Evolutionary conservation across 2,888 invertebrate genomes (phyloP).

Genomic region (Ichneumoninae sp.): DNA sequence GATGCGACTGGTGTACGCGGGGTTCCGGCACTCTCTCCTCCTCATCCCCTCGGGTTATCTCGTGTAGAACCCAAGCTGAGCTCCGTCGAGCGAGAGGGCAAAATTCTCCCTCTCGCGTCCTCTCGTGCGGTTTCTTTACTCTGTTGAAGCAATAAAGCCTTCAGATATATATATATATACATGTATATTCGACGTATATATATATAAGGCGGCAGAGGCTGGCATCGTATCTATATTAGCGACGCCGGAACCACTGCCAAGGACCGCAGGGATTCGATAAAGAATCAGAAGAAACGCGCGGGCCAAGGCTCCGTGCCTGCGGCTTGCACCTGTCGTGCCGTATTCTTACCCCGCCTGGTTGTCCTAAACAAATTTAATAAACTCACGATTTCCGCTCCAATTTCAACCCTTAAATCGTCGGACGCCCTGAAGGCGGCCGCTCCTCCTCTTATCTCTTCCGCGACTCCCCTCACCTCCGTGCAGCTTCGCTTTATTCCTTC

Average conservation of each 20-base stretch:
- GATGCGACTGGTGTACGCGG: conserved; percentile 25
- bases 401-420: conserved; percentile 75
- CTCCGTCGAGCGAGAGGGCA: conserved; percentile 40
- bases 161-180: conserved; percentile 72
- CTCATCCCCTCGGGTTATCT: background rate
- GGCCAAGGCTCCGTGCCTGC: background rate
- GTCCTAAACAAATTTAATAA: conserved; percentile 84
- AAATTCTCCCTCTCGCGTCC: conserved; percentile 24
- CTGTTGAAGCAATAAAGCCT: conserved; percentile 80
- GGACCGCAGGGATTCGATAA: conserved; percentile 35
- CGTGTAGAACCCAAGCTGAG: conserved; percentile 15
- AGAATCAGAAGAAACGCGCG: conserved; percentile 29
- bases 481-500: conserved; percentile 15
- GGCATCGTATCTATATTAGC: conserved; percentile 49
- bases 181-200: conserved; percentile 35
- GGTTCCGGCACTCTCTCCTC: background rate
- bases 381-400: conserved; percentile 82
- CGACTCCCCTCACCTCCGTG: background rate
- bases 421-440: conserved; percentile 55
- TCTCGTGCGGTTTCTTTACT: conserved; percentile 74
- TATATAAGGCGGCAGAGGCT: conserved; percentile 28
- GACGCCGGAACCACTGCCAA: conserved; percentile 26
- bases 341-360: conserved; percentile 19
- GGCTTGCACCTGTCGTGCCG: conserved; percentile 35
- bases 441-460: conserved; percentile 31